phyloP scores from a whole-genome alignment of 2,113 vertebrate genomes.

The Pseudolaguvia tuberculata region DNA sequence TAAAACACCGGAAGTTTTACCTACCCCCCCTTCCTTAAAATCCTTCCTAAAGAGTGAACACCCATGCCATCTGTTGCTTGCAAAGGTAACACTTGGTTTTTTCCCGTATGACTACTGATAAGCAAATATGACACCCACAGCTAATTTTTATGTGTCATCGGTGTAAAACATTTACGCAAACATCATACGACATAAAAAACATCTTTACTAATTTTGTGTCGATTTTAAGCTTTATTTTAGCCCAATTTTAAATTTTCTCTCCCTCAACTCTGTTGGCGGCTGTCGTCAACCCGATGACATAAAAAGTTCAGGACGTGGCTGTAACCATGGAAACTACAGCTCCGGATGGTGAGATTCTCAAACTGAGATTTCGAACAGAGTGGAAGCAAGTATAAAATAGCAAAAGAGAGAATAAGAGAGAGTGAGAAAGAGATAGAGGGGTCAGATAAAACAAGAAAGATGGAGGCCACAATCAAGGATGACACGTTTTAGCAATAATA shows the following conservation, averaged over 20 bases:
- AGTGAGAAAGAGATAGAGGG: neutral
- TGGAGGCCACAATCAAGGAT: neutral
- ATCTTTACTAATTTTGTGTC: neutral
- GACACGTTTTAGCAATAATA: neutral
- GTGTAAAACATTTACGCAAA: neutral
- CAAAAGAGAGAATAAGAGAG: conserved; percentile 18
- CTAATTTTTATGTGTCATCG: neutral
- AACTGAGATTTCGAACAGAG: conserved; percentile 1
- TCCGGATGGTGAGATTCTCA: conserved; percentile 52
- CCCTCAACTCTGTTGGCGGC: conserved; percentile 58
- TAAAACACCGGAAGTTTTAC: conserved; percentile 42
- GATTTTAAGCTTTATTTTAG: conserved; percentile 45
- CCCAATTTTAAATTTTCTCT: conserved; percentile 50
- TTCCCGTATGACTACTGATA: neutral
- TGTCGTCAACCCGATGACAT: conserved; percentile 67
- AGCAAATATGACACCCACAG: too few species aligned
- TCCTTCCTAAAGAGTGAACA: conserved; percentile 47
- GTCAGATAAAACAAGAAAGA: neutral
- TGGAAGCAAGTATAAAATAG: neutral
- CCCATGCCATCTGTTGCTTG: conserved; percentile 45
- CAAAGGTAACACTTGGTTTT: conserved; percentile 16
- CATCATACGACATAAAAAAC: neutral
- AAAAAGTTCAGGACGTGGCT: conserved; percentile 45
- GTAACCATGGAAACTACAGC: conserved; percentile 71
- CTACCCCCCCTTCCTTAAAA: conserved; percentile 3